Evolutionary conservation across 2,113 vertebrate species (phyloP).

Genomic region (Rana temporaria): DNA sequence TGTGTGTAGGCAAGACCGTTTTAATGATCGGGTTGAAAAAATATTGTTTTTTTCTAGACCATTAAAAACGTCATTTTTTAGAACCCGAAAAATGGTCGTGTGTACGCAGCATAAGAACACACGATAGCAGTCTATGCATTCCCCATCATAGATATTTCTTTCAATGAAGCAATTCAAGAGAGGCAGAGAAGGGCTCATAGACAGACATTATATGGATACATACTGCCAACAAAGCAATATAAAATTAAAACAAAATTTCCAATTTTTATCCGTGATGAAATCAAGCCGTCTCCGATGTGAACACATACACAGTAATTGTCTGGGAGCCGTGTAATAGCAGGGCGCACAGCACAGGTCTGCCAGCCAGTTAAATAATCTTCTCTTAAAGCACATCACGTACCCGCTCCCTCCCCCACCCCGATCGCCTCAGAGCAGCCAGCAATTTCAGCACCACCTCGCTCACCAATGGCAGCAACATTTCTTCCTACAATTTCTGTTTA

Average conservation of each 20-base stretch:
- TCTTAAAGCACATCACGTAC: conserved; percentile 21
- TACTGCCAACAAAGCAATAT: not conserved
- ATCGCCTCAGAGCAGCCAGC: conserved; percentile 9
- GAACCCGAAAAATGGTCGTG: too few relatives aligned
- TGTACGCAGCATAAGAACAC: too few relatives aligned
- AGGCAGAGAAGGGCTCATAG: not conserved
- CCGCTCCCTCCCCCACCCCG: conserved; percentile 3
- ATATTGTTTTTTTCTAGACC: too few relatives aligned
- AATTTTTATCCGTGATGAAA: too few relatives aligned
- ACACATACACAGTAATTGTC: too few relatives aligned
- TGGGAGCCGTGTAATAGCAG: too few relatives aligned
- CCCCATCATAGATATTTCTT: too few relatives aligned
- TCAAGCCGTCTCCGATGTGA: too few relatives aligned
- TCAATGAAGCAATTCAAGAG: not conserved
- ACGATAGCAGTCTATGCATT: too few relatives aligned
- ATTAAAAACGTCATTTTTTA: too few relatives aligned
- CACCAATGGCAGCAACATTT: not conserved
- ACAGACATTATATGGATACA: not conserved
- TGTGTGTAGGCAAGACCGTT: too few relatives aligned
- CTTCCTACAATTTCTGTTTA: not conserved
- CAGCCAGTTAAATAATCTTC: conserved; percentile 19
- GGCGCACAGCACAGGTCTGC: not conserved
- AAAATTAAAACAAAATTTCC: not conserved
- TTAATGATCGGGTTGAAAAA: too few relatives aligned
- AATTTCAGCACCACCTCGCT: conserved; percentile 2